Evolutionary conservation across 2,113 vertebrate genomes (phyloP).

Genomic region (Cranoglanis bouderius): DNA sequence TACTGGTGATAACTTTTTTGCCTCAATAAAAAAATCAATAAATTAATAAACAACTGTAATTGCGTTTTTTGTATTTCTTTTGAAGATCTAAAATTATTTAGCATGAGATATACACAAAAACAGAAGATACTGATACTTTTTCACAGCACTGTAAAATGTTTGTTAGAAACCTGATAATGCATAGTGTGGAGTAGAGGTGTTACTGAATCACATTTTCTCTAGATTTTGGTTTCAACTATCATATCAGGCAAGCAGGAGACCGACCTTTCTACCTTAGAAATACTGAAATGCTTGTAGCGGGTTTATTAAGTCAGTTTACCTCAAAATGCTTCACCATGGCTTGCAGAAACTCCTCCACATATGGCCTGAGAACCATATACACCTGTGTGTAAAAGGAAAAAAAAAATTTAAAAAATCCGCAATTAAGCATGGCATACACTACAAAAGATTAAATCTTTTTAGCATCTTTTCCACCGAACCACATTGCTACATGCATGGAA

Average conservation of each 20-base stretch:
- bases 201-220: neutral
- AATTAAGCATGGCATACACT: neutral
- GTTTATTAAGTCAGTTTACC: constrained; percentile 61
- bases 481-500: neutral
- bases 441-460: neutral
- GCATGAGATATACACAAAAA: too few relatives aligned
- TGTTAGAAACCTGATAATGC: neutral
- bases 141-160: neutral
- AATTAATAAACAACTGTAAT: too few relatives aligned
- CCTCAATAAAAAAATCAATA: too few relatives aligned
- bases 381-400: constrained; percentile 66
- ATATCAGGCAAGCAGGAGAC: neutral
- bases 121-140: too few relatives aligned
- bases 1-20: too few relatives aligned
- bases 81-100: too few relatives aligned
- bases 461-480: neutral
- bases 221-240: neutral
- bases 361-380: constrained; percentile 76
- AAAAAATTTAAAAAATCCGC: too few relatives aligned
- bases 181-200: neutral
- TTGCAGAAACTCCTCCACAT: constrained; percentile 78
- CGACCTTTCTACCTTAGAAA: neutral
- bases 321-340: constrained; percentile 76
- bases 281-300: neutral
- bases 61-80: too few relatives aligned